phyloP scores from a whole-genome alignment of 2,888 invertebrate species.

The Drosophila recens region DNA sequence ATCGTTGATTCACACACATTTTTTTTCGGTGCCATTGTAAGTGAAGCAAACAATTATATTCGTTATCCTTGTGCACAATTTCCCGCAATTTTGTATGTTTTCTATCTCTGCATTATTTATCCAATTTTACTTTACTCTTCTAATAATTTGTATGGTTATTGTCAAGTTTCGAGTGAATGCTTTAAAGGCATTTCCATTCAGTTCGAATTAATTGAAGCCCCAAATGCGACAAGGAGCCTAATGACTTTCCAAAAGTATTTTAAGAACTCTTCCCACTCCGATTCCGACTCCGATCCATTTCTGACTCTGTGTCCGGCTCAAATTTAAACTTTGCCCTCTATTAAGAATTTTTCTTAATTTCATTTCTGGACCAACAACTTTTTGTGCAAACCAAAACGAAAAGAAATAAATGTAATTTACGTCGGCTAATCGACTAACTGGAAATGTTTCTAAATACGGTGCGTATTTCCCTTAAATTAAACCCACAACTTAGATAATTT shows the following conservation, averaged over 20 bases:
- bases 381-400: conserved; percentile 19
- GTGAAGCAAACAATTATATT: conserved; percentile 5
- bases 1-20: conserved; percentile 15
- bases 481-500: conserved; percentile 12
- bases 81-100: conserved; percentile 12
- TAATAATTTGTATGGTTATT: conserved; percentile 20
- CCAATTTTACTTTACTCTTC: neutral
- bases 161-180: conserved; percentile 25
- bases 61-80: conserved; percentile 14
- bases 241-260: conserved; percentile 63
- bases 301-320: neutral
- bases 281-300: neutral
- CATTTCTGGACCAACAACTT: conserved; percentile 36
- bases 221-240: conserved; percentile 37
- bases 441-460: conserved; percentile 22
- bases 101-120: neutral
- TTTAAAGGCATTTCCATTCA: conserved; percentile 26
- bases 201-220: conserved; percentile 46
- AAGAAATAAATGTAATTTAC: conserved; percentile 11
- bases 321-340: conserved; percentile 5
- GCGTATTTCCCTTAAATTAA: conserved; percentile 8
- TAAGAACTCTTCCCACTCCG: conserved; percentile 18
- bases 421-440: conserved; percentile 9
- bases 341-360: conserved; percentile 48
- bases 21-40: conserved; percentile 24